Evolutionary conservation across 2,888 invertebrate species (phyloP).

Genomic region (Trissolcus japonicus): DNA sequence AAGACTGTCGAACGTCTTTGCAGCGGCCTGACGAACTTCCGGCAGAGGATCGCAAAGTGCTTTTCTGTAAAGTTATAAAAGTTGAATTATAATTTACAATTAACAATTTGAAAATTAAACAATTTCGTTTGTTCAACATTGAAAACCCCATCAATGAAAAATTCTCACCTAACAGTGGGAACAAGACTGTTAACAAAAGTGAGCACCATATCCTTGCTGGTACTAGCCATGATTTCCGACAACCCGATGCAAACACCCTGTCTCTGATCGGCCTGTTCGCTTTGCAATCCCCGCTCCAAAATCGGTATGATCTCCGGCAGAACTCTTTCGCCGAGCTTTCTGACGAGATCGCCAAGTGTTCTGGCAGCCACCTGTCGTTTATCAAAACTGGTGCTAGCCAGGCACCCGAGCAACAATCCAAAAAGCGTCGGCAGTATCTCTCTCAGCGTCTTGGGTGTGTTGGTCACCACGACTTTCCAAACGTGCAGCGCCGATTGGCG

Average conservation of each 20-base stretch:
- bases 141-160: slow-evolving; percentile 1
- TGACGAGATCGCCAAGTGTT: slow-evolving; percentile 96
- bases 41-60: slow-evolving; percentile 95
- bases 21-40: slow-evolving; percentile 95
- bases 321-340: slow-evolving; percentile 97
- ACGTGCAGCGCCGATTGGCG: slow-evolving; percentile 98
- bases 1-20: slow-evolving; percentile 96
- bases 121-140: background rate
- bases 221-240: slow-evolving; percentile 98
- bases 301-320: slow-evolving; percentile 99
- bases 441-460: slow-evolving; percentile 95
- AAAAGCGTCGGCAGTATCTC: slow-evolving; percentile 98
- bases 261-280: slow-evolving; percentile 94
- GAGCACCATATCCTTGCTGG: slow-evolving; percentile 94
- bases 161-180: slow-evolving; percentile 87
- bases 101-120: background rate
- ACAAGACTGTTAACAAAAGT: slow-evolving; percentile 92
- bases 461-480: slow-evolving; percentile 99
- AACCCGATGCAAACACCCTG: slow-evolving; percentile 99
- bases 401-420: slow-evolving; percentile 91
- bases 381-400: slow-evolving; percentile 97
- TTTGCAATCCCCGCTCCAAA: slow-evolving; percentile 93
- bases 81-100: background rate
- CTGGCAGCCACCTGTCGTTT: slow-evolving; percentile 97
- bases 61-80: slow-evolving; percentile 77